These are phyloP conservation scores for Ondatra zibethicus DNA, from an alignment of 2,113 vertebrate genomes.

Conservation along the genomic window DNA sequence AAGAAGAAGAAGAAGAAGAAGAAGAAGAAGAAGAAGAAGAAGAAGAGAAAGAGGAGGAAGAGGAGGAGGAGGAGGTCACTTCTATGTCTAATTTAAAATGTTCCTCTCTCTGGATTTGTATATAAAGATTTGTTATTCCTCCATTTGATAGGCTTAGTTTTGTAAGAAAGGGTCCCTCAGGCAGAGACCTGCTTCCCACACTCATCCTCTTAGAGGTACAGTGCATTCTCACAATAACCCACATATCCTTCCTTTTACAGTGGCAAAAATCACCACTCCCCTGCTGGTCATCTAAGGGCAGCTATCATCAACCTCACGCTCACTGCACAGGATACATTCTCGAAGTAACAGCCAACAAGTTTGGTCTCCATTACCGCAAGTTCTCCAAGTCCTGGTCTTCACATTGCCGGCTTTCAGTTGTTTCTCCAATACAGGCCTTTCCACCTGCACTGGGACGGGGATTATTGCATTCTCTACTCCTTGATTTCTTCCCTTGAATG, in stretches of 20 bases:
- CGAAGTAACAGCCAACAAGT: rapidly evolving
- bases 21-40: not conserved
- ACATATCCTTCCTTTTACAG: not conserved
- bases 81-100: not conserved
- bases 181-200: not conserved
- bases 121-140: not conserved
- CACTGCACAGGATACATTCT: not conserved
- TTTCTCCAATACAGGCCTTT: constrained; percentile 86
- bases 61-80: not conserved
- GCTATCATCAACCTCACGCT: rapidly evolving
- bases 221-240: not conserved
- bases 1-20: no score
- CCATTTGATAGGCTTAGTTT: not conserved
- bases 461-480: constrained; percentile 91
- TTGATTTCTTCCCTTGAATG: constrained; percentile 87
- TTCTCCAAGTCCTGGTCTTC: constrained; percentile 90
- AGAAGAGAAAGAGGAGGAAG: rapidly evolving
- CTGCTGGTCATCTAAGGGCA: not conserved
- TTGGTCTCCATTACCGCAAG: constrained; percentile 86
- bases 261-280: not conserved
- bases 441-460: constrained; percentile 88
- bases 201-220: not conserved
- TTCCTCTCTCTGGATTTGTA: not conserved
- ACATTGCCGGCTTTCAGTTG: constrained; percentile 85
- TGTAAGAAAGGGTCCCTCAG: not conserved